These are phyloP conservation scores for Metalampra italica DNA, from an alignment of 2,888 invertebrate species.

Conservation along the genomic window DNA sequence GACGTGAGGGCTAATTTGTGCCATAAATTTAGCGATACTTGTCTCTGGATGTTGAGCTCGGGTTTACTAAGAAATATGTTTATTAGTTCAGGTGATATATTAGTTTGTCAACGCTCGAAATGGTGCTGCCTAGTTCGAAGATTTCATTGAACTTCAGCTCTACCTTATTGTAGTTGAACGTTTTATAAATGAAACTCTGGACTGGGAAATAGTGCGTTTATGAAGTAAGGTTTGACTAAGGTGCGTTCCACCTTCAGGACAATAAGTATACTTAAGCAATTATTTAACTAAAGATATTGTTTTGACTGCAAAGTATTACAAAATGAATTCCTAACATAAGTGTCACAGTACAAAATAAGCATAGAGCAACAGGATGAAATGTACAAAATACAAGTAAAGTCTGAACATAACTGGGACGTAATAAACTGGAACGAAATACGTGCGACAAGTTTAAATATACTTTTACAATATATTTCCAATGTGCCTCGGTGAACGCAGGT, in stretches of 20 bases:
- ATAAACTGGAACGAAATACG: slow-evolving; percentile 23
- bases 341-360: neutral
- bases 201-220: no score
- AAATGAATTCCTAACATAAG: no score
- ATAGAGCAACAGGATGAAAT: neutral
- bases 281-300: no score
- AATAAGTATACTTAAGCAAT: no score
- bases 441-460: slow-evolving; percentile 27
- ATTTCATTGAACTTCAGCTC: no score
- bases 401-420: slow-evolving; percentile 1
- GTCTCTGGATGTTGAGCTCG: slow-evolving; percentile 52
- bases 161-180: no score
- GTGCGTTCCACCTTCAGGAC: no score
- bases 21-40: slow-evolving; percentile 65
- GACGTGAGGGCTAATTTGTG: slow-evolving; percentile 63
- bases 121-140: neutral
- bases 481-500: slow-evolving; percentile 16
- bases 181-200: no score
- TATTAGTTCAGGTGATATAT: slow-evolving; percentile 18
- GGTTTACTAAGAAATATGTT: slow-evolving; percentile 50
- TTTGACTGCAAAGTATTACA: no score
- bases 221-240: no score
- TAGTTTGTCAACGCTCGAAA: slow-evolving; percentile 2
- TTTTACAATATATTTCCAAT: slow-evolving; percentile 31
- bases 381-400: neutral